Base-by-base conservation (phyloP, 1,140 invertebrate genomes). In the Heliconius congener region DNA sequence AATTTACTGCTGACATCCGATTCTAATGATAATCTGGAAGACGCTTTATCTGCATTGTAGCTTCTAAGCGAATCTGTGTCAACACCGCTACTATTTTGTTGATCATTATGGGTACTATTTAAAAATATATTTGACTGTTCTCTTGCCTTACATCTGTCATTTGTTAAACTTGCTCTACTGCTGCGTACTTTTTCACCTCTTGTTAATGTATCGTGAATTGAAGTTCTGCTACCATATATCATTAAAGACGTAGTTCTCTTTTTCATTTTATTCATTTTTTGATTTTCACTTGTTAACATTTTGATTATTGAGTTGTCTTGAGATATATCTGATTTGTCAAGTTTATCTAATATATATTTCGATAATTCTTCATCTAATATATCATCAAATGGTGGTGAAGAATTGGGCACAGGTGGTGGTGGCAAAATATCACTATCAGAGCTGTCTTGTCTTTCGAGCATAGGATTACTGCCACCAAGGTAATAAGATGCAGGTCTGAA, bases 401-500 rank as follows among this genome's bases (percentile, higher is more conserved):
- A 96, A 19, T 95, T 96, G 1, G 97, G 97, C 80, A 98, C 97
- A 0, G 97, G 97, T n/a, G 97, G 97, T 8, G 97, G 97, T 1
- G 97, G 96, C 13, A 97, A 95, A 50, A 97, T 94, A 86, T 98
- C 97, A 87, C 97, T 97, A 85, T 98, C 97, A 11, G 97, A 98
- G 79, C 97, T 98, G 86, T 98, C 97, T 79, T 96, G 96, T 78
- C 96, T 95, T 83, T 97, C 96, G 5, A 96, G 94, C 39, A 96
- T 94, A 74, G 93, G 95, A 86, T 95, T 94, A 90, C 95, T 96
- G 16, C 94, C 95, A 42, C 97, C 96, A 60, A 98, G 87, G 87
- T 98, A 98, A 87, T 98, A 98, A 0, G 97, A 98, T 1, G 97
- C 97, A 1, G 98, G 98, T 83, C 97, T 94, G 84, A 98, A 98